These are phyloP conservation scores for Catharus bicknelli DNA, from an alignment of 2,113 vertebrate genomes.

Conservation along the genomic window DNA sequence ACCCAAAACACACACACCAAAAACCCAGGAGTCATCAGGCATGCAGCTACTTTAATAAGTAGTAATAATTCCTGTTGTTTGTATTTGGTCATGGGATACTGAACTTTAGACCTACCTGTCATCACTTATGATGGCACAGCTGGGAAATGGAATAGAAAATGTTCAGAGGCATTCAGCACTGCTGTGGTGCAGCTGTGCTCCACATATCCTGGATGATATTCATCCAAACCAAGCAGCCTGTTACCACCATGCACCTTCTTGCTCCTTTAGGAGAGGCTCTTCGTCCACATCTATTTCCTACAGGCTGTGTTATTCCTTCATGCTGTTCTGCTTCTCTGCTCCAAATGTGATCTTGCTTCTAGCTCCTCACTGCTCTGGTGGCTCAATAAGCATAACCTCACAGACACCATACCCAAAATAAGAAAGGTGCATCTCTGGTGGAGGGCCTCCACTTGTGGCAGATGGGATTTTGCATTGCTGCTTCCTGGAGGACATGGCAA, in stretches of 20 bases:
- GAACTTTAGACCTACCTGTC: background rate
- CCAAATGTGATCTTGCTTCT: rapidly evolving
- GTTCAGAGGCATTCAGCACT: background rate
- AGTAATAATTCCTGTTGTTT: background rate
- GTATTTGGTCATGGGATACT: background rate
- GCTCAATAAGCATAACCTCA: background rate
- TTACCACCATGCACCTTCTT: background rate
- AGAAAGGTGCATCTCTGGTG: background rate
- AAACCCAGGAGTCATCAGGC: background rate
- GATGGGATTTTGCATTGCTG: background rate
- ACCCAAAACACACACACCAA: background rate
- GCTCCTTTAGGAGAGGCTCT: background rate
- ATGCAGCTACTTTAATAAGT: background rate
- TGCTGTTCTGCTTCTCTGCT: background rate
- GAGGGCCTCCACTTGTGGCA: background rate
- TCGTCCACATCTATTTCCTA: background rate
- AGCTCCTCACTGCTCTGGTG: background rate
- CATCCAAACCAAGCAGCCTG: background rate
- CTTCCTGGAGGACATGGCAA: background rate
- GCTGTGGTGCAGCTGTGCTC: background rate
- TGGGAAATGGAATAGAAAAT: background rate
- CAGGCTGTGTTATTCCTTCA: background rate
- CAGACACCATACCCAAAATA: background rate
- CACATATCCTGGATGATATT: background rate
- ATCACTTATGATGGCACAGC: background rate